These are phyloP conservation scores for Oxycera nigricornis DNA, from an alignment of 2,888 invertebrate species.

Conservation along the genomic window DNA sequence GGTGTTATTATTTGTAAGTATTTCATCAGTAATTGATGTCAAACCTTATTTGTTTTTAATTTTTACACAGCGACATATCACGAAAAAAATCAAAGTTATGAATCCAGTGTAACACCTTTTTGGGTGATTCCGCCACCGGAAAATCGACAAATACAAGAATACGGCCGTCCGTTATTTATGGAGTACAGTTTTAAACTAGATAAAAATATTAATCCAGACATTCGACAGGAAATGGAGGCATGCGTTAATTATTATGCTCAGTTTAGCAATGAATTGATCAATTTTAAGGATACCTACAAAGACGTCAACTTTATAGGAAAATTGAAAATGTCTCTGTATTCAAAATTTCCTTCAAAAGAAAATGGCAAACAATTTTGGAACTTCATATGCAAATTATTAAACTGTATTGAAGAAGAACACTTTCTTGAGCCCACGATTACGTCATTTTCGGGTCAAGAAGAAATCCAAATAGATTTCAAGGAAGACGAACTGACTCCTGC, in stretches of 20 bases:
- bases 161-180: slow-evolving; percentile 90
- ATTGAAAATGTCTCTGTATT: slow-evolving; percentile 78
- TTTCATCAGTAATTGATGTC: slow-evolving; percentile 11
- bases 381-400: slow-evolving; percentile 77
- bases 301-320: slow-evolving; percentile 81
- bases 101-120: slow-evolving; percentile 84
- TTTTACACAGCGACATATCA: slow-evolving; percentile 76
- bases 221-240: slow-evolving; percentile 85
- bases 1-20: slow-evolving; percentile 89
- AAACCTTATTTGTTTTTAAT: neutral
- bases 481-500: too few relatives aligned
- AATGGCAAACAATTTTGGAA: slow-evolving; percentile 81
- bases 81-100: slow-evolving; percentile 78
- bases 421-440: slow-evolving; percentile 67
- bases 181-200: slow-evolving; percentile 86
- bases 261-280: slow-evolving; percentile 69
- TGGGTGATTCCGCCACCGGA: slow-evolving; percentile 98
- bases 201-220: slow-evolving; percentile 77
- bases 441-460: too few relatives aligned
- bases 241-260: slow-evolving; percentile 84
- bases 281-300: slow-evolving; percentile 65
- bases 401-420: slow-evolving; percentile 76
- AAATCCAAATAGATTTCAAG: slow-evolving; percentile 50
- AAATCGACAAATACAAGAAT: slow-evolving; percentile 83
- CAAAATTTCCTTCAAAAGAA: slow-evolving; percentile 83